Evolutionary conservation across 2,888 invertebrate genomes (phyloP).

Genomic region (Cataglyphis albicans): DNA sequence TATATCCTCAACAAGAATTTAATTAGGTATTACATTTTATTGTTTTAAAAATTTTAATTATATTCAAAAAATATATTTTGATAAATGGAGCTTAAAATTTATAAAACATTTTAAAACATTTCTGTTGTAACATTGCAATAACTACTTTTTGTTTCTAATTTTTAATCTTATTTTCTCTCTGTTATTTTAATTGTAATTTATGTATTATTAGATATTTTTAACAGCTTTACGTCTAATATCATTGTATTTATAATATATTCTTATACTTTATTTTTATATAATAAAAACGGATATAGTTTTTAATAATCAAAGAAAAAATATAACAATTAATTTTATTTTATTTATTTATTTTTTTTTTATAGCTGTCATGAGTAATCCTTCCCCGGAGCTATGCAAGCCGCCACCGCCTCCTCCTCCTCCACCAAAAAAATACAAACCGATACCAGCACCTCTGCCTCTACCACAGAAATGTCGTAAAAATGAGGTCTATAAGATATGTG

Average conservation of each 20-base stretch:
- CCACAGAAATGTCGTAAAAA: constrained; percentile 9
- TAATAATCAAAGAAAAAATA: background rate
- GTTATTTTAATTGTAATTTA: background rate
- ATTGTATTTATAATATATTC: background rate
- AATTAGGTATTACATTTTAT: background rate
- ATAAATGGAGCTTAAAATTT: background rate
- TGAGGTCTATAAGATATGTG: constrained; percentile 14
- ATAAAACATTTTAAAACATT: background rate
- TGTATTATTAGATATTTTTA: background rate
- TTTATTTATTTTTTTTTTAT: background rate
- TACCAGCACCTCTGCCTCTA: background rate
- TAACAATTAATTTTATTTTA: background rate
- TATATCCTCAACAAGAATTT: background rate
- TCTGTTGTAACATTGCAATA: background rate
- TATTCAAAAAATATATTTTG: background rate
- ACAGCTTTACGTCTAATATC: background rate
- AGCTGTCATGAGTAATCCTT: constrained; percentile 16
- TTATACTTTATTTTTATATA: background rate
- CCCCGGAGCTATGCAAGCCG: background rate
- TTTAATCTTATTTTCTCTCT: too few species aligned
- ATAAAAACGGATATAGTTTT: background rate
- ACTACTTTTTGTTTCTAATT: background rate
- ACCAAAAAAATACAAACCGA: background rate
- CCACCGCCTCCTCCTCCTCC: background rate
- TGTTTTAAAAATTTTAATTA: background rate